phyloP scores from a whole-genome alignment of 92 coral and sea anemone genomes.

The Anthopleura xanthogrammica region DNA sequence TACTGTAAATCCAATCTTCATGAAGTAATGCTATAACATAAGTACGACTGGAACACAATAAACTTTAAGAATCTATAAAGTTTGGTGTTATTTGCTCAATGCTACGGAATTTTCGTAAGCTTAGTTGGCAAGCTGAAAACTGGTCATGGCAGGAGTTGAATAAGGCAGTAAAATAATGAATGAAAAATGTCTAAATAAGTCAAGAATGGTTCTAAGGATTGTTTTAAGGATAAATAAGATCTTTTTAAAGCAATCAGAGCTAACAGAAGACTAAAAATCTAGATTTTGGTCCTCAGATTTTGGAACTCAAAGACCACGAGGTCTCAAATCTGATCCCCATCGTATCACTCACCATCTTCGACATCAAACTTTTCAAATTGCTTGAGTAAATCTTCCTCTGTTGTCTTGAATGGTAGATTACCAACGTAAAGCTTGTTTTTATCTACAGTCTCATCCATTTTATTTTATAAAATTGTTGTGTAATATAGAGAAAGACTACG shows the following conservation, averaged over 20 bases:
- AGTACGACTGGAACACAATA: too few relatives aligned
- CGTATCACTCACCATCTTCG: not conserved
- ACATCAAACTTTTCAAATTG: not conserved
- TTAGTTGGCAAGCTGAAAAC: too few relatives aligned
- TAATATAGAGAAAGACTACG: not conserved
- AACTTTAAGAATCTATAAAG: too few relatives aligned
- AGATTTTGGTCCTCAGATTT: not conserved
- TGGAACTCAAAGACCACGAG: not conserved
- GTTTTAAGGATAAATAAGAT: not conserved
- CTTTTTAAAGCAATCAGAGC: not conserved
- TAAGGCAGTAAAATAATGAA: too few relatives aligned
- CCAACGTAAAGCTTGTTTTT: not conserved
- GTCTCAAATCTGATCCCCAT: not conserved
- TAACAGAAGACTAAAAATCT: not conserved
- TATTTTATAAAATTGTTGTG: not conserved
- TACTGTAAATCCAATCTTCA: too few relatives aligned
- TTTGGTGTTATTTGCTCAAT: too few relatives aligned
- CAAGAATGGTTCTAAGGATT: not conserved
- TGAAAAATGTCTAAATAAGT: not conserved
- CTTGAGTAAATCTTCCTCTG: not conserved
- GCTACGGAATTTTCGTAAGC: too few relatives aligned
- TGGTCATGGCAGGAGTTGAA: not conserved
- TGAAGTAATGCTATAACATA: too few relatives aligned
- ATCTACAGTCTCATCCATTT: not conserved
- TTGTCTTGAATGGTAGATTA: conserved; percentile 3